Evolutionary conservation across 2,113 vertebrate species (phyloP).

Genomic region (Datnioides undecimradiatus): DNA sequence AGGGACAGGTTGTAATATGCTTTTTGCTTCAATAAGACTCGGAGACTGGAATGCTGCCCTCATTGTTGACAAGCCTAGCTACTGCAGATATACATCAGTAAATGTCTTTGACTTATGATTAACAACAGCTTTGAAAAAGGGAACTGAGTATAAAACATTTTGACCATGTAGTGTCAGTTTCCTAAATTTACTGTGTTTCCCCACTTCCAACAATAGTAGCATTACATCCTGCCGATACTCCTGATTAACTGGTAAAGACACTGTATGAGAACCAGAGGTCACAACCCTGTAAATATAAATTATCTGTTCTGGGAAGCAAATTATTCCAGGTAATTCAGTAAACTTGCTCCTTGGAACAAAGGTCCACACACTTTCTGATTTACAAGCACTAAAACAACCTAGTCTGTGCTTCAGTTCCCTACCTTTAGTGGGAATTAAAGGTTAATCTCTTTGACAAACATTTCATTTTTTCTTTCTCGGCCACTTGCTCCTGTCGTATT

Average conservation of each 20-base stretch:
- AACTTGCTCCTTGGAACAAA: constrained; percentile 6
- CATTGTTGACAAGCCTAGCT: background rate
- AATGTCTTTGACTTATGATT: constrained; percentile 29
- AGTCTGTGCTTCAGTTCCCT: background rate
- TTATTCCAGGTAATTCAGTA: background rate
- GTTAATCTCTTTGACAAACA: background rate
- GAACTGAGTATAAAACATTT: constrained; percentile 51
- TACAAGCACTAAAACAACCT: background rate
- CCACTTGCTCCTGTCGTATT: background rate
- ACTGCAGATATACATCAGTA: constrained; percentile 11
- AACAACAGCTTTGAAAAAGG: constrained; percentile 42
- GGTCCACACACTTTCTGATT: background rate
- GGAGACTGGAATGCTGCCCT: constrained; percentile 8
- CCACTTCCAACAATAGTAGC: constrained; percentile 11
- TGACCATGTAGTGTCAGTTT: background rate
- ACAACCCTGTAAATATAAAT: background rate
- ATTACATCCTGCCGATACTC: too few species aligned
- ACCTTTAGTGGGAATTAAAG: background rate
- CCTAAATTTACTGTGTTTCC: constrained; percentile 41
- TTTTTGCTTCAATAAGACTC: constrained; percentile 8
- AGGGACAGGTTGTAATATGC: constrained; percentile 1
- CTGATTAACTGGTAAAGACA: background rate
- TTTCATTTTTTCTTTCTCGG: background rate
- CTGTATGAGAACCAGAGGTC: background rate
- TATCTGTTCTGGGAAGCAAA: background rate